Percentiles rank a stretch among this genome's conserved stretches.
Evolutionary conservation across 35 echinoderm and acorn worm species (phyloP).

Genomic region (Acanthaster planci): DNA sequence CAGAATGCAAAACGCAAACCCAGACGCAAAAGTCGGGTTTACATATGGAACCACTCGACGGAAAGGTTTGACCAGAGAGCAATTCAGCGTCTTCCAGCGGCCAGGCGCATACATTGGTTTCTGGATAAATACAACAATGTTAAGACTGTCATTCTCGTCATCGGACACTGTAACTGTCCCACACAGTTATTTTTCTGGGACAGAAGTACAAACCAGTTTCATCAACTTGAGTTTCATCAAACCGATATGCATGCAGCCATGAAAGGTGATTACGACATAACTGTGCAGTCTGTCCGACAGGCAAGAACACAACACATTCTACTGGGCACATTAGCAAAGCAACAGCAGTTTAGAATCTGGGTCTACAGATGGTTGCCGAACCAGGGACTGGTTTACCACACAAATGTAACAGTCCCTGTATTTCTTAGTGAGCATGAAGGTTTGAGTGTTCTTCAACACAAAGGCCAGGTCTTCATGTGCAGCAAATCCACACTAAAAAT

Average conservation of each 20-base stretch:
- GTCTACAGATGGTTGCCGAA: background rate
- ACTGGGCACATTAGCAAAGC: background rate
- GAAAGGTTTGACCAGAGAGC: background rate
- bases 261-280: background rate
- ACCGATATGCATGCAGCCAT: background rate
- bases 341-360: background rate
- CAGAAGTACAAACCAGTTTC: background rate
- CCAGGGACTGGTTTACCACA: background rate
- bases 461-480: too few relatives aligned
- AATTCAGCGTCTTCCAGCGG: background rate
- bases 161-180: background rate
- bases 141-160: background rate
- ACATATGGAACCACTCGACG: background rate
- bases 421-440: too few relatives aligned
- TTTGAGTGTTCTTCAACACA: too few relatives aligned
- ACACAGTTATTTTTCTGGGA: background rate
- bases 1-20: too few relatives aligned
- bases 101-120: background rate
- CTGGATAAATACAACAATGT: background rate
- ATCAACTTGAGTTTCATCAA: background rate
- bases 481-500: too few relatives aligned
- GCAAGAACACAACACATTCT: background rate
- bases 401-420: too few relatives aligned
- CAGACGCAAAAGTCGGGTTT: background rate
- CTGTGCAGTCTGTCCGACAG: background rate